These are phyloP conservation scores for Megaleporinus macrocephalus DNA, from an alignment of 2,113 vertebrate genomes.

Conservation along the genomic window DNA sequence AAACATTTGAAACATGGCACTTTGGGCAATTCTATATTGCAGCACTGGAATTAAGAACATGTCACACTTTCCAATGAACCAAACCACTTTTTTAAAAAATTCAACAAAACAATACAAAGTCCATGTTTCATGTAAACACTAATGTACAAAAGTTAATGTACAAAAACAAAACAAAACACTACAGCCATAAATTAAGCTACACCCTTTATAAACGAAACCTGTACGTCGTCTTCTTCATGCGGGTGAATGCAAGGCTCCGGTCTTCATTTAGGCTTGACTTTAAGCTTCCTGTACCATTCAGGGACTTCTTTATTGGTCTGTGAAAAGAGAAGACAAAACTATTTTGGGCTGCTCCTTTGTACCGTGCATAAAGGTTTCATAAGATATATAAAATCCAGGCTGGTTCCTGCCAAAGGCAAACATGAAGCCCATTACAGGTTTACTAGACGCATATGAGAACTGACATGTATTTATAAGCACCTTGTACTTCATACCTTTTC, in stretches of 20 bases:
- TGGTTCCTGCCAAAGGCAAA: conserved; percentile 15
- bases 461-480: not conserved
- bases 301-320: conserved; percentile 91
- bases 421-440: conserved; percentile 7
- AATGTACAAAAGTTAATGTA: not conserved
- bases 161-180: not conserved
- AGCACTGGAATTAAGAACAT: not conserved
- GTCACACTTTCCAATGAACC: not conserved
- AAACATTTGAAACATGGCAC: not conserved
- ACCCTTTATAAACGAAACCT: not conserved
- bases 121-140: not conserved
- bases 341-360: conserved; percentile 22
- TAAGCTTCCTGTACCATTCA: conserved; percentile 80
- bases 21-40: not conserved
- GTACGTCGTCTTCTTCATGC: not conserved
- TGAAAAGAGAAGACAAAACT: conserved; percentile 49
- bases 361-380: conserved; percentile 36
- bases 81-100: not conserved
- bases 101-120: not conserved
- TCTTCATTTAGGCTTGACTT: conserved; percentile 68
- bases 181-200: not conserved
- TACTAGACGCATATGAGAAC: not conserved
- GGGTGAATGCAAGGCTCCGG: conserved; percentile 7
- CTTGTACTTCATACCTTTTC: not conserved
- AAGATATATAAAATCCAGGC: conserved; percentile 25